These are phyloP conservation scores for Myripristis jacobus DNA, from an alignment of 2,797 vertebrate species.

Conservation along the genomic window DNA sequence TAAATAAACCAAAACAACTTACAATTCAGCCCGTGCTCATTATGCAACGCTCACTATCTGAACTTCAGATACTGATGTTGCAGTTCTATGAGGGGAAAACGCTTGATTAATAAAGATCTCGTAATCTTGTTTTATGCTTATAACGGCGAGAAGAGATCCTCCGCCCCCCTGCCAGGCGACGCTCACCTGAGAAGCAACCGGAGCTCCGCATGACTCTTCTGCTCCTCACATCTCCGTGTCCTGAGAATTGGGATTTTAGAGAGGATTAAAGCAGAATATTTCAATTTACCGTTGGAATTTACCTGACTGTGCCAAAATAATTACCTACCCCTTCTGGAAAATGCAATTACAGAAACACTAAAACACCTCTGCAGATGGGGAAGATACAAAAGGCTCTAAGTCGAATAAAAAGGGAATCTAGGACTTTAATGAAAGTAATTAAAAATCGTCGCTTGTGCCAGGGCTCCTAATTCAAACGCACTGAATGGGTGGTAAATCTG, in stretches of 20 bases:
- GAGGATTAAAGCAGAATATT: constrained; percentile 77
- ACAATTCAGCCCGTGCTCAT: constrained; percentile 51
- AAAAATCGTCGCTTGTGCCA: constrained; percentile 45
- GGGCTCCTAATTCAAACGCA: constrained; percentile 46
- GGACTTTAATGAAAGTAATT: constrained; percentile 64
- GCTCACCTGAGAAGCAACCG: constrained; percentile 77
- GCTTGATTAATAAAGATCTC: constrained; percentile 63
- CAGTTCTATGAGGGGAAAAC: constrained; percentile 22
- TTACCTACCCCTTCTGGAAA: constrained; percentile 65
- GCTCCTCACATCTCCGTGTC: constrained; percentile 57
- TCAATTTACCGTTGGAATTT: constrained; percentile 72
- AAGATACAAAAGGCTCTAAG: constrained; percentile 50
- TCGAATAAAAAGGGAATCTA: constrained; percentile 59
- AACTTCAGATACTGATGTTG: constrained; percentile 43
- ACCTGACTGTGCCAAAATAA: constrained; percentile 74
- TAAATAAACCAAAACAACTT: constrained; percentile 35
- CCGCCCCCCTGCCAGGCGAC: constrained; percentile 57
- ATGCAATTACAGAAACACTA: constrained; percentile 65
- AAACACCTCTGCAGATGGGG: constrained; percentile 53
- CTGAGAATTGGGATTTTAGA: constrained; percentile 68
- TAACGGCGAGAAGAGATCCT: constrained; percentile 66
- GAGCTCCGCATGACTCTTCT: constrained; percentile 61
- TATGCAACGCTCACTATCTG: constrained; percentile 59
- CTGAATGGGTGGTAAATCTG: constrained; percentile 30
- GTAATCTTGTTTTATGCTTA: constrained; percentile 77